phyloP scores from a whole-genome alignment of 2,888 invertebrate species.

The Microchrysa polita region DNA sequence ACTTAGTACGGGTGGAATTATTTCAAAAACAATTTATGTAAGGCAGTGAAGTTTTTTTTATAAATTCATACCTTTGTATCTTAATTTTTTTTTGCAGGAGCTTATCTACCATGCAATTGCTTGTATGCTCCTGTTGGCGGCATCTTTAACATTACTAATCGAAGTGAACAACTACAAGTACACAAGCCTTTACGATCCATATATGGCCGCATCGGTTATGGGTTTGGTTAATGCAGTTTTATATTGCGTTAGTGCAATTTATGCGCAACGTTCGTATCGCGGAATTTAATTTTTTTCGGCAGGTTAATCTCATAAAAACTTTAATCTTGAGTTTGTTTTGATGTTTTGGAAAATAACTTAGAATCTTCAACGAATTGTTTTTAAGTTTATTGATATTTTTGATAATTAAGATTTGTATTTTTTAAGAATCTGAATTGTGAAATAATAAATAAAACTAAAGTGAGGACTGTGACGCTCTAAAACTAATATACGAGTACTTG shows the following conservation, averaged over 20 bases:
- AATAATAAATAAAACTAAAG: too few relatives aligned
- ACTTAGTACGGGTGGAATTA: slow-evolving; percentile 81
- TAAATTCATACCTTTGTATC: too few relatives aligned
- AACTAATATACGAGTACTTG: too few relatives aligned
- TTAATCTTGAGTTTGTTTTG: too few relatives aligned
- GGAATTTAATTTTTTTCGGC: too few relatives aligned
- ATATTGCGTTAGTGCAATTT: slow-evolving; percentile 79
- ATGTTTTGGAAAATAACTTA: too few relatives aligned
- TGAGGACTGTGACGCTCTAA: too few relatives aligned
- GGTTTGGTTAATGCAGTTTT: slow-evolving; percentile 77
- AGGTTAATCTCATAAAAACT: too few relatives aligned
- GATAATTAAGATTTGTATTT: too few relatives aligned
- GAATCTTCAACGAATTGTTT: too few relatives aligned
- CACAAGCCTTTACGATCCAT: slow-evolving; percentile 69
- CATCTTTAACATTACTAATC: slow-evolving; percentile 75
- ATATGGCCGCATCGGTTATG: slow-evolving; percentile 77
- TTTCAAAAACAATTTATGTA: slow-evolving; percentile 75
- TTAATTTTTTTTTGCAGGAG: slow-evolving; percentile 70
- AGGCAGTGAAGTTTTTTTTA: slow-evolving; percentile 49
- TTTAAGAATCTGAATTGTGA: too few relatives aligned
- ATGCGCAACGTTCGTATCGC: slow-evolving; percentile 80
- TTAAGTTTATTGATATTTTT: too few relatives aligned
- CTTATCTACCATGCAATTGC: slow-evolving; percentile 82
- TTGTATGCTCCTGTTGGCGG: slow-evolving; percentile 76
- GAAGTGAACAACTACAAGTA: slow-evolving; percentile 69